Base-by-base conservation (phyloP, 2,113 vertebrate species). In the Ailurus styani region DNA sequence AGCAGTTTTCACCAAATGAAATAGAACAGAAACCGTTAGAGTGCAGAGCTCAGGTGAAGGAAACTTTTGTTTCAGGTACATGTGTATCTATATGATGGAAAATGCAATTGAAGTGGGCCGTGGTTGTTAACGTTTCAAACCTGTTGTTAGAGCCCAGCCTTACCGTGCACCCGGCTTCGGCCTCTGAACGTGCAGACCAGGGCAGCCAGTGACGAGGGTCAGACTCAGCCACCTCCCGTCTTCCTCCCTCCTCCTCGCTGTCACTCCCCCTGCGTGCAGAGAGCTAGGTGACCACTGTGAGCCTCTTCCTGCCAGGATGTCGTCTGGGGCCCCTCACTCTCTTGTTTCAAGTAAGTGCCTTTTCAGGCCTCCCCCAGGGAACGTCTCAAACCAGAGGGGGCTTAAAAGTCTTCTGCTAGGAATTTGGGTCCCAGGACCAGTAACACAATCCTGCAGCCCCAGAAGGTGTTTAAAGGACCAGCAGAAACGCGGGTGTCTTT, bases 401-500 rank as follows among this genome's bases (percentile, higher is more conserved):
- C 62, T 52, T 6, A 45, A 25, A 88, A 50, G 23, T 84, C 72
- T 31, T 66, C 21, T 40, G 70, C 29, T 11, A 14, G 57, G 34
- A 86, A 47, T 27, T 1, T 9, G 52, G 87, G n/a, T 25, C 29
- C 4, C 50, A 68, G 77, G 23, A n/a, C 29, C 45, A 62, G 29
- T 40, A 4, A 8, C 27, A 47, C 21, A 50, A 17, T 21, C 47
- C 6, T 60, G 55, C 40, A 21, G 37, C 52, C 52, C 7, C 27
- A 45, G 42, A 7, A 25, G 2, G 3, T 34, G 45, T 27, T 27
- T 23, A 20, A 47, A 52, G 23, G 15, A 17, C 17, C 20, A 31
- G 45, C 66, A n/a, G 57, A n/a, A 47, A 14, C 31, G 14, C 9
- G 1, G 0, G 5, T 15, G 37, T 40, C n/a, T 37, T 31, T 18